Percentiles rank a stretch among this genome's conserved stretches.
Evolutionary conservation across 2,797 vertebrate species (phyloP).

Genomic region (Alectoris magna): DNA sequence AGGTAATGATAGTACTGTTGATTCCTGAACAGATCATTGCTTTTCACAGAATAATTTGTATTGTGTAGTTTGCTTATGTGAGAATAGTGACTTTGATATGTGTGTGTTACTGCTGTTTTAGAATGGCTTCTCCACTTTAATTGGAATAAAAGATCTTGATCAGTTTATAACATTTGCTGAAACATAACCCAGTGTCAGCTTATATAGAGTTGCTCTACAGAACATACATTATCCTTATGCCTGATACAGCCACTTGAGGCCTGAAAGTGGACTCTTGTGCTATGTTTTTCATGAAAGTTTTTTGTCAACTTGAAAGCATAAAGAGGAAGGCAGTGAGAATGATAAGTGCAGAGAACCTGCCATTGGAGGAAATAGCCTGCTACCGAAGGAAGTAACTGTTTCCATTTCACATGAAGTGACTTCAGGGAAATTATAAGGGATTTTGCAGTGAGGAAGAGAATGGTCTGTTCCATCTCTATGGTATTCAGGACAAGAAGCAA

Average conservation of each 20-base stretch:
- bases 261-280: background rate
- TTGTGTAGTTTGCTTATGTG: background rate
- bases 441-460: background rate
- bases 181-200: background rate
- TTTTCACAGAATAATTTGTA: background rate
- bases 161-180: background rate
- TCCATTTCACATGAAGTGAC: background rate
- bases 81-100: background rate
- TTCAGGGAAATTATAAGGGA: background rate
- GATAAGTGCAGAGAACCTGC: constrained; percentile 1
- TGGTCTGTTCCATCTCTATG: background rate
- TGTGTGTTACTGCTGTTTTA: background rate
- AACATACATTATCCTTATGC: background rate
- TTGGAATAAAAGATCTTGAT: background rate
- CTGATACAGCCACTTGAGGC: too few species aligned
- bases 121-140: background rate
- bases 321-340: background rate
- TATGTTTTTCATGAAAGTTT: constrained; percentile 36
- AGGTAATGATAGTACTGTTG: background rate
- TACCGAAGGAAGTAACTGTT: background rate
- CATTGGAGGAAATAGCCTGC: background rate
- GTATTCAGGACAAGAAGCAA: background rate
- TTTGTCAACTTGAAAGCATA: constrained; percentile 10
- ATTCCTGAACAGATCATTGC: background rate
- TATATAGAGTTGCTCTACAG: background rate